phyloP scores from a whole-genome alignment of 23 tunicate genomes.

The Styela plicata region DNA sequence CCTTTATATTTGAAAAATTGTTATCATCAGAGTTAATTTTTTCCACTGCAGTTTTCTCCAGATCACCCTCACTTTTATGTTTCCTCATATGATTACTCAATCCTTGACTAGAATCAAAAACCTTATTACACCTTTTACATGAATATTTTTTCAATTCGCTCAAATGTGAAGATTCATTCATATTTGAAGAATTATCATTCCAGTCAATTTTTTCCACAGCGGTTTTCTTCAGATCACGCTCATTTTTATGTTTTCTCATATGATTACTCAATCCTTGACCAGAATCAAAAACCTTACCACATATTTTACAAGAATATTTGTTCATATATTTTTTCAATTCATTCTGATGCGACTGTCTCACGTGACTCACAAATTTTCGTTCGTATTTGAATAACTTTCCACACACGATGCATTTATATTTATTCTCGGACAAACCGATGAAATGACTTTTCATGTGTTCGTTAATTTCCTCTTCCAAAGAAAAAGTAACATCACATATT shows the following conservation, averaged over 20 bases:
- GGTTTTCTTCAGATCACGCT: too few species aligned
- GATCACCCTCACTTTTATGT: too few species aligned
- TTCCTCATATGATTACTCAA: not conserved
- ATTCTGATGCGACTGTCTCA: not conserved
- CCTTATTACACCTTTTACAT: not conserved
- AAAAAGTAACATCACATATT: not conserved
- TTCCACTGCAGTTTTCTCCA: too few species aligned
- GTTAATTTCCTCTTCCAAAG: not conserved
- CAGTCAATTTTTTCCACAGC: too few species aligned
- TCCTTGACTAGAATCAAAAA: not conserved
- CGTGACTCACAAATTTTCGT: not conserved
- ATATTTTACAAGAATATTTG: not conserved
- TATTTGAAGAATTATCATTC: too few species aligned
- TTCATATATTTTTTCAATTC: not conserved
- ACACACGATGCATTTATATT: not conserved
- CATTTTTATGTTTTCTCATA: not conserved
- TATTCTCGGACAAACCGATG: not conserved
- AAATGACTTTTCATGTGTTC: not conserved
- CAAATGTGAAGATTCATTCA: not conserved
- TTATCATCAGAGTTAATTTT: too few species aligned
- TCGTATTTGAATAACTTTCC: not conserved
- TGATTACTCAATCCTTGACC: not conserved
- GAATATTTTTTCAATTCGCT: not conserved
- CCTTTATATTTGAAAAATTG: too few species aligned
- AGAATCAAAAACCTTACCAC: not conserved